Conservation (phyloP, 2,113 vertebrate genomes). For the Tyrannus savana region DNA sequence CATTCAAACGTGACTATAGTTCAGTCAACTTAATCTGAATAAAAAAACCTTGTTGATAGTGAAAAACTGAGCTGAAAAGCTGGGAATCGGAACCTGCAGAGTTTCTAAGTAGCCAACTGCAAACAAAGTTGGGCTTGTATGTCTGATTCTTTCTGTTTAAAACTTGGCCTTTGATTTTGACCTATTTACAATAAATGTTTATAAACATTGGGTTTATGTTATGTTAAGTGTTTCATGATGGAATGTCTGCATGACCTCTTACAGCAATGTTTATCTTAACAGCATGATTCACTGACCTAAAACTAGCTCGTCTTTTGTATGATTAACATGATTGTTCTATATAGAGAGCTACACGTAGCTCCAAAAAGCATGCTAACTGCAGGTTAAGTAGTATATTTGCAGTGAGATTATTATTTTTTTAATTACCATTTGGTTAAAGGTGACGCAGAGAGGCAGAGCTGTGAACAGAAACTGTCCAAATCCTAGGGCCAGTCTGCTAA, state of each 20-base stretch:
- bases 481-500: not conserved
- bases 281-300: not conserved
- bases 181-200: not conserved
- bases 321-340: not conserved
- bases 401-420: not conserved
- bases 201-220: not conserved
- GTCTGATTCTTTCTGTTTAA: not conserved
- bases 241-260: not conserved
- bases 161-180: not conserved
- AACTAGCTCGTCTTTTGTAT: not conserved
- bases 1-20: not conserved
- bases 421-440: not conserved
- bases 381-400: not conserved
- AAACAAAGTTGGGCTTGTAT: not conserved
- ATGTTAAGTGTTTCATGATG: not conserved
- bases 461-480: not conserved
- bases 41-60: not conserved
- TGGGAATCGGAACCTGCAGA: not conserved
- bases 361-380: not conserved
- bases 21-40: not conserved
- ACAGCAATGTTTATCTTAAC: not conserved
- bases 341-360: not conserved
- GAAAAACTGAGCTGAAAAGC: not conserved
- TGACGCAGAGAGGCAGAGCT: not conserved
- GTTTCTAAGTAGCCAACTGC: not conserved